These are phyloP conservation scores for Gallinago jamesoni DNA, from an alignment of 2,113 vertebrate species.

Conservation along the genomic window DNA sequence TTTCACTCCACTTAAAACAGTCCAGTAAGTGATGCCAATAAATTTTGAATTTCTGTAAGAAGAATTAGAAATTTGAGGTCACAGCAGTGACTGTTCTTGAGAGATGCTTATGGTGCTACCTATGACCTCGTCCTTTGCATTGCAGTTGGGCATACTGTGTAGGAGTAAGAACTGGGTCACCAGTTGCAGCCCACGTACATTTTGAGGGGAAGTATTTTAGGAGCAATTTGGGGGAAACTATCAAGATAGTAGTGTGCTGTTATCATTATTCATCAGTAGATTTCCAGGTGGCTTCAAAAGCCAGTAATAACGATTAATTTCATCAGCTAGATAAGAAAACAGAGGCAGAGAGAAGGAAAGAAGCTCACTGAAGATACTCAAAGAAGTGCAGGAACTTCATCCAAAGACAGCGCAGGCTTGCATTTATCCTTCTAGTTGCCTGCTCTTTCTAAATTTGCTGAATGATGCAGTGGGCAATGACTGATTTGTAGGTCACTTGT, in stretches of 20 bases:
- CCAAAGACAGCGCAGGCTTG: not conserved
- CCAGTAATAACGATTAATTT: not conserved
- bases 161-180: not conserved
- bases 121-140: not conserved
- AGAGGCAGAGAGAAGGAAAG: not conserved
- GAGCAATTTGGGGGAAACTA: not conserved
- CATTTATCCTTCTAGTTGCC: not conserved
- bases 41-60: not conserved
- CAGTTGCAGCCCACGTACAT: not conserved
- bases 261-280: not conserved
- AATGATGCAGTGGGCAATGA: not conserved
- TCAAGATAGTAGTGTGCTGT: not conserved
- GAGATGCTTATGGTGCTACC: not conserved
- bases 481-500: not conserved
- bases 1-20: not conserved
- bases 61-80: not conserved
- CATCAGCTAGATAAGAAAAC: not conserved
- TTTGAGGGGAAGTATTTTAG: not conserved
- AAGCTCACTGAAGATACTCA: not conserved
- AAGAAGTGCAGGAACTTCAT: not conserved
- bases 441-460: not conserved
- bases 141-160: not conserved
- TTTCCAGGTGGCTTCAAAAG: slow-evolving; percentile 36
- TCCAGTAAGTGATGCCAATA: not conserved
- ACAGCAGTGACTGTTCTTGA: not conserved